Percentiles rank a stretch among this genome's conserved stretches.
phyloP scores from a whole-genome alignment of 2,888 invertebrate genomes.

The Entomobrya multifasciata region DNA sequence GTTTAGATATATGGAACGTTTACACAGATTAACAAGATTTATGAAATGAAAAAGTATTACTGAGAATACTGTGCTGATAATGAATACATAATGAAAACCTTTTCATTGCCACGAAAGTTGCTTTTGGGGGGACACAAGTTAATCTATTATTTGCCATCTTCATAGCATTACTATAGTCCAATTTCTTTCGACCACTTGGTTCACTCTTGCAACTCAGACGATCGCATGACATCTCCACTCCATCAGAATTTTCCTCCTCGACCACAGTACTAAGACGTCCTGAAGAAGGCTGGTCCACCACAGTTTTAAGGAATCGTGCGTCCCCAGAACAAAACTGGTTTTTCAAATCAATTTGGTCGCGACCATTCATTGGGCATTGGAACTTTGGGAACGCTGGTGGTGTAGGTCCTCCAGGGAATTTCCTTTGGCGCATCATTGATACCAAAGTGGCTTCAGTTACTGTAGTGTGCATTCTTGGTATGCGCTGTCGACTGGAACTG shows the following conservation, averaged over 20 bases:
- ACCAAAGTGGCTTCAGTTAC: background rate
- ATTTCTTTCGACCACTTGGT: too few relatives aligned
- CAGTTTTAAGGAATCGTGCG: background rate
- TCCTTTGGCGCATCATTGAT: background rate
- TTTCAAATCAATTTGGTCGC: too few relatives aligned
- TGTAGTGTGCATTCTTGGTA: conserved; percentile 34
- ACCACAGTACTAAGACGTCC: background rate
- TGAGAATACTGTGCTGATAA: too few relatives aligned
- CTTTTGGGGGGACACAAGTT: too few relatives aligned
- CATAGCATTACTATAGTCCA: too few relatives aligned
- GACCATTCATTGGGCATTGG: background rate
- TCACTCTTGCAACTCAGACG: too few relatives aligned
- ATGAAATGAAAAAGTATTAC: too few relatives aligned
- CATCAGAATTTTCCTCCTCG: background rate
- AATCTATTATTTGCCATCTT: background rate
- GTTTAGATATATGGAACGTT: too few relatives aligned
- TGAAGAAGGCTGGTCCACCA: background rate
- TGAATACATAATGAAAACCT: too few relatives aligned
- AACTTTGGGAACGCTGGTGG: conserved; percentile 34
- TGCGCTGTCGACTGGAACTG: background rate
- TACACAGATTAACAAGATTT: too few relatives aligned
- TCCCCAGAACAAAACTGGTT: background rate
- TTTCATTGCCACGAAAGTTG: too few relatives aligned
- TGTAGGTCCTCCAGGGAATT: background rate
- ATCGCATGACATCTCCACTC: too few relatives aligned